phyloP scores from a whole-genome alignment of 1,140 invertebrate genomes.

The Drosophila navojoa region DNA sequence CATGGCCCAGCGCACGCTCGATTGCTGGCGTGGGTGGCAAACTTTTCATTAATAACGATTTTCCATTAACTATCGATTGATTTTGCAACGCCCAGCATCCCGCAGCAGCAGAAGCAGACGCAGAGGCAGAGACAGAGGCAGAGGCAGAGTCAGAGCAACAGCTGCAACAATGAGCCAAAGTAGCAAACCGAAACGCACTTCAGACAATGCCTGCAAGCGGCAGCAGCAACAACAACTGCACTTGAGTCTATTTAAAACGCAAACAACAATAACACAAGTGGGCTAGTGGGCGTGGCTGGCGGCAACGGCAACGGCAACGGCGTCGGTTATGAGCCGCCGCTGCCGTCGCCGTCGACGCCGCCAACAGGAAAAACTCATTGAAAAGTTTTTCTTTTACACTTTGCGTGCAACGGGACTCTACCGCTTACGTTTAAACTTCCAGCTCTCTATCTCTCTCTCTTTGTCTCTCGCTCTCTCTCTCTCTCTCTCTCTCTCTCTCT shows the following conservation, averaged over 20 bases:
- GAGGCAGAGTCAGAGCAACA: slow-evolving; percentile 43
- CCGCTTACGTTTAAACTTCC: slow-evolving; percentile 19
- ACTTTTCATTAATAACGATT: slow-evolving; percentile 84
- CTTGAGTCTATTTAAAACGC: slow-evolving; percentile 79
- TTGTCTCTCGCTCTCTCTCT: background rate
- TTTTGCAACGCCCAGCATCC: slow-evolving; percentile 73
- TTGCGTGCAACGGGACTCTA: slow-evolving; percentile 45
- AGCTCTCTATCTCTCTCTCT: slow-evolving; percentile 8
- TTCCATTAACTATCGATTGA: slow-evolving; percentile 84
- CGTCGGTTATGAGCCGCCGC: slow-evolving; percentile 17
- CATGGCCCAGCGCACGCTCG: slow-evolving; percentile 72
- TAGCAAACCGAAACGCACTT: slow-evolving; percentile 74
- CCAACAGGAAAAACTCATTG: slow-evolving; percentile 83
- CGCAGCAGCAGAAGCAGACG: slow-evolving; percentile 17
- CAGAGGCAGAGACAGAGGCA: slow-evolving; percentile 35
- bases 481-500: background rate
- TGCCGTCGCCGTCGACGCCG: slow-evolving; percentile 47
- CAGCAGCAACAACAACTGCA: slow-evolving; percentile 56
- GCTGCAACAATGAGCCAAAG: slow-evolving; percentile 55
- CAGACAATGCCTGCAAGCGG: slow-evolving; percentile 76
- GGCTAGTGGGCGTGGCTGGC: slow-evolving; percentile 19
- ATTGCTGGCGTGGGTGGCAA: slow-evolving; percentile 63
- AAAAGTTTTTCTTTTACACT: slow-evolving; percentile 83
- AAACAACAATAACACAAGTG: slow-evolving; percentile 74
- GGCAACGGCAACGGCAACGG: no score